phyloP scores from a whole-genome alignment of 2,797 vertebrate species.

The Pachyuromys duprasi region DNA sequence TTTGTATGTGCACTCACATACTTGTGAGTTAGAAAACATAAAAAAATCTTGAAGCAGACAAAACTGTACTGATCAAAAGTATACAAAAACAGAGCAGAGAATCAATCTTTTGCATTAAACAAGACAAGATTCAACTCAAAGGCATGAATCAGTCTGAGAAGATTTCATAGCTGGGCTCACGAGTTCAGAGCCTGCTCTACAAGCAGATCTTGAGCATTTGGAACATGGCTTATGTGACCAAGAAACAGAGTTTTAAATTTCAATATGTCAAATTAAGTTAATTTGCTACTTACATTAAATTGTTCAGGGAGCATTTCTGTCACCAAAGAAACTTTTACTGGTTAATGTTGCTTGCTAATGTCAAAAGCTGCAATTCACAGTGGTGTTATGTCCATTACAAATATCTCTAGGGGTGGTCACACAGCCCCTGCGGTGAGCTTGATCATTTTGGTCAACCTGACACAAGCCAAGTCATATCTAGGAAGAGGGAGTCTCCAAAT shows the following conservation, averaged over 20 bases:
- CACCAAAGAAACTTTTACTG: slow-evolving; percentile 3
- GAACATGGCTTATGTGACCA: neutral
- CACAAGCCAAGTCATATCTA: neutral
- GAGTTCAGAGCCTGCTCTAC: no score
- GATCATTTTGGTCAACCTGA: neutral
- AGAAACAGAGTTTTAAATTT: slow-evolving; percentile 2
- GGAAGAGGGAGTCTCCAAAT: neutral
- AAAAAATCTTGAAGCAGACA: slow-evolving; percentile 19
- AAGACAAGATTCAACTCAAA: slow-evolving; percentile 22
- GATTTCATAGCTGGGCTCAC: neutral
- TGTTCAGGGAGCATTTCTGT: neutral
- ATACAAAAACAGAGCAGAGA: neutral
- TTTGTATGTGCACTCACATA: neutral
- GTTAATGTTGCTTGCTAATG: neutral
- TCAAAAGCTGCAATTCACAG: neutral
- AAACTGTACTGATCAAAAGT: neutral
- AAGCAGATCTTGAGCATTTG: neutral
- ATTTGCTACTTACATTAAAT: neutral
- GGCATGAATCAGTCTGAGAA: neutral
- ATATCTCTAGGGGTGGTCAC: neutral
- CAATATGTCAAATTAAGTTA: neutral
- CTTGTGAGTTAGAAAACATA: slow-evolving; percentile 2
- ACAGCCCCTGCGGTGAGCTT: neutral
- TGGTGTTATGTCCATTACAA: neutral
- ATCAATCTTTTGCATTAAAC: neutral